Conservation (phyloP, 2,888 invertebrate genomes). For the Neoascia interrupta region DNA sequence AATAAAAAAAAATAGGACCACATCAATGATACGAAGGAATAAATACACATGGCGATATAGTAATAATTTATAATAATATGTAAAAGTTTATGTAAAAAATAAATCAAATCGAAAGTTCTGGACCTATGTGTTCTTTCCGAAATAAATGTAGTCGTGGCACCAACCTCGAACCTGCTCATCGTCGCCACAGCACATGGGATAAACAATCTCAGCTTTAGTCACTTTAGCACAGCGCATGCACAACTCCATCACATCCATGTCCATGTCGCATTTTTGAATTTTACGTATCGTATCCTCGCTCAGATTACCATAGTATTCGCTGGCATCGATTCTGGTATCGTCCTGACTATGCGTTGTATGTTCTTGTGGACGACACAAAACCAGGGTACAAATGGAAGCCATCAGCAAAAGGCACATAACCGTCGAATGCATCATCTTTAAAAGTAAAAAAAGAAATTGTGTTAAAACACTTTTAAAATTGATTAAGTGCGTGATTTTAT, state of each 20-base stretch:
- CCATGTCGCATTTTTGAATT: constrained; percentile 75
- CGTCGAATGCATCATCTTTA: constrained; percentile 39
- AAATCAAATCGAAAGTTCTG: constrained; percentile 7
- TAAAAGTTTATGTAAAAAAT: not conserved
- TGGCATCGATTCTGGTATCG: constrained; percentile 70
- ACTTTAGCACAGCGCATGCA: constrained; percentile 82
- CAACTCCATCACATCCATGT: constrained; percentile 77
- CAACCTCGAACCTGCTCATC: constrained; percentile 80
- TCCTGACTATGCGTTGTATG: constrained; percentile 14
- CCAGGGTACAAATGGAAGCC: constrained; percentile 18
- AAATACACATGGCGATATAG: constrained; percentile 53
- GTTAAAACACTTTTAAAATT: too few species aligned
- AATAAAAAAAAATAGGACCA: constrained; percentile 2
- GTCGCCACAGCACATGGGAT: constrained; percentile 82
- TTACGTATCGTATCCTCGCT: constrained; percentile 75
- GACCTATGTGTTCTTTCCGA: constrained; percentile 74
- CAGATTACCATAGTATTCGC: constrained; percentile 75
- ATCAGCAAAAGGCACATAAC: constrained; percentile 9
- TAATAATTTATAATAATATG: constrained; percentile 41
- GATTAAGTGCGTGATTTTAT: not conserved
- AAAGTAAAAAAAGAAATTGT: not conserved
- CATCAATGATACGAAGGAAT: constrained; percentile 41
- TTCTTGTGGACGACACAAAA: constrained; percentile 54
- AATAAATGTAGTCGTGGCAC: constrained; percentile 81
- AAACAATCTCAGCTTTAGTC: constrained; percentile 81